phyloP scores from a whole-genome alignment of 2,113 vertebrate genomes.

The Podarcis raffonei region DNA sequence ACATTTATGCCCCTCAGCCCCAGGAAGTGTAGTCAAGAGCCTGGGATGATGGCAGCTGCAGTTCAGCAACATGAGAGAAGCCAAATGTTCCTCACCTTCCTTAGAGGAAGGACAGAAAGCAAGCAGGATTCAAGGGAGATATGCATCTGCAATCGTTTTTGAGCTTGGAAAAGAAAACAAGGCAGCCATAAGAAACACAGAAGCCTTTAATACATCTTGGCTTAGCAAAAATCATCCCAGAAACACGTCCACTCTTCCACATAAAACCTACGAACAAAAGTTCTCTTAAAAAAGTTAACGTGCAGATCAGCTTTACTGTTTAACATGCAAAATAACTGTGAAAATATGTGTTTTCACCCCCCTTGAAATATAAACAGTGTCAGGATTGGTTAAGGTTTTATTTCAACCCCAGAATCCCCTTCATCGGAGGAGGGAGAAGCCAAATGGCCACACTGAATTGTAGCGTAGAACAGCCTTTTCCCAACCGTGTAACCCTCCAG shows the following conservation, averaged over 20 bases:
- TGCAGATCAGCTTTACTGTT: neutral
- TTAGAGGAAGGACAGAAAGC: too few relatives aligned
- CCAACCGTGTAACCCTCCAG: too few relatives aligned
- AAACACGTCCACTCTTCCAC: neutral
- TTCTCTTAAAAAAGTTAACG: neutral
- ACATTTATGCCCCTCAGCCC: too few relatives aligned
- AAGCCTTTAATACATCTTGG: neutral
- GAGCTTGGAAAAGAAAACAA: neutral
- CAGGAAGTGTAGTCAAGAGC: too few relatives aligned
- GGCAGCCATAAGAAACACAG: neutral
- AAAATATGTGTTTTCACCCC: neutral
- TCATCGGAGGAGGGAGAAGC: neutral
- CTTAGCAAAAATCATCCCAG: neutral
- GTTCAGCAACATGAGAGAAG: too few relatives aligned
- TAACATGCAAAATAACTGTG: neutral
- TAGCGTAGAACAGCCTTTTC: too few relatives aligned
- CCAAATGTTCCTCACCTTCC: too few relatives aligned
- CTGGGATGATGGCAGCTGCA: too few relatives aligned
- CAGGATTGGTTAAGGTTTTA: neutral
- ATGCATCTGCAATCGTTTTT: neutral
- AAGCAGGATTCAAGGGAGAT: neutral
- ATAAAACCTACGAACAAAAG: neutral
- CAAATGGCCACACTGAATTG: too few relatives aligned
- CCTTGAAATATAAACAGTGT: neutral
- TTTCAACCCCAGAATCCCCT: neutral